These are phyloP conservation scores for Limnodromus scolopaceus DNA, from an alignment of 2,797 vertebrate genomes.

Conservation along the genomic window DNA sequence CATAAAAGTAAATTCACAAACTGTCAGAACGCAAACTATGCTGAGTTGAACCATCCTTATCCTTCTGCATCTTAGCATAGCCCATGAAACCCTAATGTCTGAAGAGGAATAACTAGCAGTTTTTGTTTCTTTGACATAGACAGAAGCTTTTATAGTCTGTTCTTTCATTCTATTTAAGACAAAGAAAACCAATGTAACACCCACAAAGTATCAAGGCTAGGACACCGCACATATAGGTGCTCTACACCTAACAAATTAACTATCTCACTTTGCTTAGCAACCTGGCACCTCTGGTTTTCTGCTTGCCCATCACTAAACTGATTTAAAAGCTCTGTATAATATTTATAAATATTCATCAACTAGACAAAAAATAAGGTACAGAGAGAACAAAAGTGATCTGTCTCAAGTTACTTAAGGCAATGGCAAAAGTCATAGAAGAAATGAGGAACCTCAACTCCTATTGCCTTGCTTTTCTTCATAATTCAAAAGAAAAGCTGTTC, in stretches of 20 bases:
- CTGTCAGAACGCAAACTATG: background rate
- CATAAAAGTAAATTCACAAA: background rate
- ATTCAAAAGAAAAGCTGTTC: background rate
- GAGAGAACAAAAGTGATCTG: background rate
- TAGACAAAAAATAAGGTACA: background rate
- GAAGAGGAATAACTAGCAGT: background rate
- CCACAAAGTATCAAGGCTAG: background rate
- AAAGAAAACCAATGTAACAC: background rate
- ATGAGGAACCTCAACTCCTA: background rate
- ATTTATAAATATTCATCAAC: background rate
- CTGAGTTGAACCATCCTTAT: background rate
- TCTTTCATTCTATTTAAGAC: background rate
- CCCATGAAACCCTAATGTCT: background rate
- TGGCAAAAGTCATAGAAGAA: background rate
- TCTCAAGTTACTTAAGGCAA: background rate
- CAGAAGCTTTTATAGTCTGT: background rate
- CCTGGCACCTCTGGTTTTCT: background rate
- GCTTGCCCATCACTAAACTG: background rate
- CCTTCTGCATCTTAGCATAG: background rate
- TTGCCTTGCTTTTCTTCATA: background rate
- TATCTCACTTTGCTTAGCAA: background rate
- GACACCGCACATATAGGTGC: accelerated
- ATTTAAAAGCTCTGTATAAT: background rate
- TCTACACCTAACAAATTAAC: background rate
- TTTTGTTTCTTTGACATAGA: background rate